These are phyloP conservation scores for Eospalax fontanierii DNA, from an alignment of 2,797 vertebrate genomes.

Conservation along the genomic window DNA sequence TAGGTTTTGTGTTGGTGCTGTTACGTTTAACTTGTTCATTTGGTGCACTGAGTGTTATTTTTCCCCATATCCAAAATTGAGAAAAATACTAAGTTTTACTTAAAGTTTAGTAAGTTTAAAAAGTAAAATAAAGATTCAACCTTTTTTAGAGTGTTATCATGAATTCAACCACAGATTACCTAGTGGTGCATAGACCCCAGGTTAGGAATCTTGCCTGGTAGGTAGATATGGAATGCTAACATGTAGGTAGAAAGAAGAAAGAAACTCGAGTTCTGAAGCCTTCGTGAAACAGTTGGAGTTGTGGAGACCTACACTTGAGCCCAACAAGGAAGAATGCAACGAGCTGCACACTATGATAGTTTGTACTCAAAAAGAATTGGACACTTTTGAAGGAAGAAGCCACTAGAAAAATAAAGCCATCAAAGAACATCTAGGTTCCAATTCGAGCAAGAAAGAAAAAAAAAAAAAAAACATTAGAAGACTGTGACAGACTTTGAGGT, in stretches of 20 bases:
- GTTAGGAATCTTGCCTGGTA: slow-evolving; percentile 31
- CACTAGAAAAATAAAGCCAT: slow-evolving; percentile 73
- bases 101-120: slow-evolving; percentile 46
- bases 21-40: neutral
- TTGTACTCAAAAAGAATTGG: slow-evolving; percentile 59
- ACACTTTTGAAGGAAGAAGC: slow-evolving; percentile 75
- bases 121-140: slow-evolving; percentile 5
- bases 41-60: neutral
- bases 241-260: slow-evolving; percentile 57
- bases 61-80: neutral
- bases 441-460: slow-evolving; percentile 70
- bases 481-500: slow-evolving; percentile 53
- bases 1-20: neutral
- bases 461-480: slow-evolving; percentile 67
- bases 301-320: slow-evolving; percentile 14
- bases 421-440: slow-evolving; percentile 75
- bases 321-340: slow-evolving; percentile 57
- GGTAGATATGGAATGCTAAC: neutral
- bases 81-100: slow-evolving; percentile 59
- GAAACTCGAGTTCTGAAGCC: slow-evolving; percentile 26
- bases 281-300: slow-evolving; percentile 39
- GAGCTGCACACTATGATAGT: slow-evolving; percentile 31
- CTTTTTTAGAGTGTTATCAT: slow-evolving; percentile 20
- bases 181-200: neutral
- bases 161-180: neutral